Conservation (phyloP, 2,113 vertebrate species). For the Rhineura floridana region DNA sequence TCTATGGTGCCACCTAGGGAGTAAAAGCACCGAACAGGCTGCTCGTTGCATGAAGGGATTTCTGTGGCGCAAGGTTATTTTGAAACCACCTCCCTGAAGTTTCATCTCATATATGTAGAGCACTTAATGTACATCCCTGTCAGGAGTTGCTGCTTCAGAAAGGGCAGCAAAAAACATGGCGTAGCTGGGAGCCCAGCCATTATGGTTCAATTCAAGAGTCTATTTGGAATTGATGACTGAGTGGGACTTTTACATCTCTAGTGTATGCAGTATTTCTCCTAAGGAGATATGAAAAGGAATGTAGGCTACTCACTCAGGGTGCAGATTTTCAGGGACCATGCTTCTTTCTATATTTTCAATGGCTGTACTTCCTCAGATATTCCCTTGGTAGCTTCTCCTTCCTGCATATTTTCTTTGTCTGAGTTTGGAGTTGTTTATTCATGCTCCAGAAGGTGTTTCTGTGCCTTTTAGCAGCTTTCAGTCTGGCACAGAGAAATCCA, state of each 20-base stretch:
- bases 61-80: neutral
- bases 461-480: neutral
- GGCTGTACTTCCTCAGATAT: neutral
- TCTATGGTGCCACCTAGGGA: neutral
- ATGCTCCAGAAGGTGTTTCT: neutral
- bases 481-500: neutral
- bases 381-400: constrained; percentile 14
- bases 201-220: neutral
- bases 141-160: neutral
- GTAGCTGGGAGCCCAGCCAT: neutral
- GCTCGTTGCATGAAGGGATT: neutral
- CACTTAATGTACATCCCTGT: neutral
- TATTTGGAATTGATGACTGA: neutral
- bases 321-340: neutral
- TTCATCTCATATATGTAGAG: neutral
- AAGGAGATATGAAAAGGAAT: neutral
- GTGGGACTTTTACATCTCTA: neutral
- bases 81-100: neutral
- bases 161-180: neutral
- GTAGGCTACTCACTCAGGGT: neutral
- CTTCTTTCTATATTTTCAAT: neutral
- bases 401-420: neutral
- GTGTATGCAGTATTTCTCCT: constrained; percentile 6
- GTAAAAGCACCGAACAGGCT: neutral
- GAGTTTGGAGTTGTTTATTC: neutral